A percentile compares a stretch with the other conserved stretches of the same genome.
phyloP scores from a whole-genome alignment of 2,888 invertebrate genomes.

The Eupithecia dodoneata region DNA sequence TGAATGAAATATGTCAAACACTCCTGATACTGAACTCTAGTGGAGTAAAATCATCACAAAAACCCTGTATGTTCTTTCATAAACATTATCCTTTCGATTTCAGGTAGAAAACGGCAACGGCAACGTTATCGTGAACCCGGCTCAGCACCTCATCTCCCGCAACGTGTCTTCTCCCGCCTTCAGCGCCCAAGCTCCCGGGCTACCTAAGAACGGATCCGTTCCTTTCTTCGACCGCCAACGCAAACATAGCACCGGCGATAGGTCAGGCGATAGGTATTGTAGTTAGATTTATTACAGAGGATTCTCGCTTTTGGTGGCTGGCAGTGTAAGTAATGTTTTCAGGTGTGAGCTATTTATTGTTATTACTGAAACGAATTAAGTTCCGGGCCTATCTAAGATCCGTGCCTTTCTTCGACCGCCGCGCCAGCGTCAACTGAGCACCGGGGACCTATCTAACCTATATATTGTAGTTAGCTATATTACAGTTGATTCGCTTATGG shows the following conservation, averaged over 20 bases:
- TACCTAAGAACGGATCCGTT: constrained; percentile 95
- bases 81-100: constrained; percentile 1
- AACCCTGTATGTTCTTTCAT: not conserved
- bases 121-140: constrained; percentile 53
- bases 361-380: constrained; percentile 54
- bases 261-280: constrained; percentile 73
- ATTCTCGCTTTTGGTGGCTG: constrained; percentile 2
- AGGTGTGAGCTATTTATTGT: not conserved
- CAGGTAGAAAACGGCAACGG: constrained; percentile 65
- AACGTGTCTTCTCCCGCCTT: constrained; percentile 95
- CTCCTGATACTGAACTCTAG: too few relatives aligned
- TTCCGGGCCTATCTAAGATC: constrained; percentile 90
- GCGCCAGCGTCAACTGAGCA: constrained; percentile 93
- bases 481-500: not conserved
- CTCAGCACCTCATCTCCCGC: constrained; percentile 85
- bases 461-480: constrained; percentile 38
- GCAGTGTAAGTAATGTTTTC: not conserved
- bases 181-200: constrained; percentile 87
- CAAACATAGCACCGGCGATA: constrained; percentile 92
- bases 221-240: constrained; percentile 94
- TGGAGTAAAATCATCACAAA: not conserved
- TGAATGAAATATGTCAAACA: too few relatives aligned
- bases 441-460: constrained; percentile 48
- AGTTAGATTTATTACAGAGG: constrained; percentile 28
- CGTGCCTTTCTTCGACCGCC: constrained; percentile 94